Base-by-base conservation (phyloP, 2,888 invertebrate genomes). In the Cremastobaeus sp. region DNA sequence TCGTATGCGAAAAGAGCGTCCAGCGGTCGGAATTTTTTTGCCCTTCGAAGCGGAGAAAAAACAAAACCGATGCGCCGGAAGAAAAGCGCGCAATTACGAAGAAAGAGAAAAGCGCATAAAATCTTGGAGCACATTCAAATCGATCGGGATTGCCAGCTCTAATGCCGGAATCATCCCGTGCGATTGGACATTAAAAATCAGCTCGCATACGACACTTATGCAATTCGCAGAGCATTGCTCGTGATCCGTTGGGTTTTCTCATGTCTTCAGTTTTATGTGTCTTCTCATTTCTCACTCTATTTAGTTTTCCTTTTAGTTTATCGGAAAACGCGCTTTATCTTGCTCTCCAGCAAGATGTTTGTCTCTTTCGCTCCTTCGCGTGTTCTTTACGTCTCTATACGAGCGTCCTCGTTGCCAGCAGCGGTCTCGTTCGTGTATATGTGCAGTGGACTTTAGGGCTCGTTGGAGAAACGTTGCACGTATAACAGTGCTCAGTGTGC, bases 401-500 rank as follows among this genome's bases (percentile, higher is more conserved):
- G n/a, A 25, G n/a, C 39, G 47, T 34, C 48, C 28, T 32, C 41
- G 35, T 47, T 30, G 20, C 52, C 41, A 20, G 32, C 57, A 30
- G 37, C 34, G 37, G 39, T 50, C 48, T 43, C 52, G 41, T 25
- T 21, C 18, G 47, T 32, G 28, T 59, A 35, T 48, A 35, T 37
- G 59, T 47, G 70, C 66, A 30, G 52, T 37, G 74, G 66, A 70
- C 70, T 70, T 70, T 65, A 74, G 74, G 74, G 74, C 74, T 74
- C 74, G 70, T 74, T 69, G 69, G 69, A 74, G 69, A 70, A 52
- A 71, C 60, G 69, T 60, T 45, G 59, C 62, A 73, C 69, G 72
- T 72, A 76, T 72, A 69, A 54, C 62, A 57, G 68, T 15, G 76
- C 52, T 57, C 71, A 76, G 79, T 78, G 80, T 79, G 83, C 81